These are phyloP conservation scores for Porphyrio hochstetteri DNA, from an alignment of 2,113 vertebrate genomes.

Conservation along the genomic window DNA sequence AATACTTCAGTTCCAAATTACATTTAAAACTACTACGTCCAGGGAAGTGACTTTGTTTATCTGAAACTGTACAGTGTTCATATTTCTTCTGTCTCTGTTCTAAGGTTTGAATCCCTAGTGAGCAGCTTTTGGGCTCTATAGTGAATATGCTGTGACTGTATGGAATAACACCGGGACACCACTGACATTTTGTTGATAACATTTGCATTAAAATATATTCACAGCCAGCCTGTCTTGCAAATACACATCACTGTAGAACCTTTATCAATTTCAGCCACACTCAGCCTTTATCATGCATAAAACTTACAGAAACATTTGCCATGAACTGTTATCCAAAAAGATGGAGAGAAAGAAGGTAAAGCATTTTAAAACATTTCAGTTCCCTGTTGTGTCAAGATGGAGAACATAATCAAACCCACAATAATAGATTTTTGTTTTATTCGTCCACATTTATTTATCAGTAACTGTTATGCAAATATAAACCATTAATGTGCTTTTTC, in stretches of 20 bases:
- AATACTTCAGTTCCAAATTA: neutral
- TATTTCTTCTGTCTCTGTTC: conserved; percentile 8
- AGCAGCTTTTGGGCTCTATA: conserved; percentile 28
- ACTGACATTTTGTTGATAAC: conserved; percentile 71
- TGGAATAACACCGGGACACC: conserved; percentile 53
- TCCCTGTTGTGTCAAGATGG: neutral
- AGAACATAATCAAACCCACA: conserved; percentile 16
- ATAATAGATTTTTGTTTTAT: conserved; percentile 56
- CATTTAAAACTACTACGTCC: conserved; percentile 23
- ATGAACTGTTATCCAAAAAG: conserved; percentile 31
- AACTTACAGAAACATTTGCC: conserved; percentile 49
- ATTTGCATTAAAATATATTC: conserved; percentile 72
- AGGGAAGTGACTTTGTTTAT: conserved; percentile 48
- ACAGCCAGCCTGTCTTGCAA: conserved; percentile 51
- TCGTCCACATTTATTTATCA: conserved; percentile 18
- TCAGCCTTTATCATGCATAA: conserved; percentile 50
- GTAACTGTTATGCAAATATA: conserved; percentile 54
- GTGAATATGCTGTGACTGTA: neutral
- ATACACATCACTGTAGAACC: conserved; percentile 36
- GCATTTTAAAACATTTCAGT: conserved; percentile 8
- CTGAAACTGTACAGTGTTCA: conserved; percentile 1
- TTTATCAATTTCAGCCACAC: conserved; percentile 72
- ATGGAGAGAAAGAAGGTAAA: conserved; percentile 14
- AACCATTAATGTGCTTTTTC: conserved; percentile 20
- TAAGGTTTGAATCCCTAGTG: conserved; percentile 35